Base-by-base conservation (phyloP, 2,113 vertebrate genomes). In the Prunella himalayana region DNA sequence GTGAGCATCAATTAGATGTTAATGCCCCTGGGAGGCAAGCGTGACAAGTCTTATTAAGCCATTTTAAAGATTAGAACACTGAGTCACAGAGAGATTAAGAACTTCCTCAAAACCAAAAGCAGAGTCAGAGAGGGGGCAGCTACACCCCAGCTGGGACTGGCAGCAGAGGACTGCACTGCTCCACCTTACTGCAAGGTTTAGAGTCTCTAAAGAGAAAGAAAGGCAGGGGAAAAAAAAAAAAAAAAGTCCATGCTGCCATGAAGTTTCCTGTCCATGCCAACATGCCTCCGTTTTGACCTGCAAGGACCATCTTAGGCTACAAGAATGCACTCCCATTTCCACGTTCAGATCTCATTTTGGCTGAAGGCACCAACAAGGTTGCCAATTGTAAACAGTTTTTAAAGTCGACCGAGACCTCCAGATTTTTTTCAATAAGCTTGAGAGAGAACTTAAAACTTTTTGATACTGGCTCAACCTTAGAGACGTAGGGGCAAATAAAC, bases 71-170 rank as follows among this genome's bases (percentile, higher is more conserved):
- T 96, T 68, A 94, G 93, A 63, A 72, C 65, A 94, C n/a, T 90
- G 94, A 96, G 59, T 94, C 94, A 95, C 33, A 80, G 73, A 45
- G 49, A 95, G 86, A 96, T 95, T 90, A 88, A 94, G 88, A 86
- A 91, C 88, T 94, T 97, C 94, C 85, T 90, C 82, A 94, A 93
- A 95, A 87, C 79, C 84, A 78, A 66, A 17, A 82, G 49, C 7
- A 76, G n/a, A 89, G 77, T 63, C 75, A 57, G 66, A 64, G 28
- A 45, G 5, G 71, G 79, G 65, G 21, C 50, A 93, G 44, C 54
- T 77, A 57, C 59, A 63, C n/a, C 77, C 37, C 82, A 88, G 66
- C 57, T 1, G 1, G 41, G 87, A 45, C 65, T 30, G 41, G 87
- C 20, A 12, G 82, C 85, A 47, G 2, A 1, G 20, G 17, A n/a